These are phyloP conservation scores for Epinephelus fuscoguttatus DNA, from an alignment of 2,113 vertebrate species.

Conservation along the genomic window DNA sequence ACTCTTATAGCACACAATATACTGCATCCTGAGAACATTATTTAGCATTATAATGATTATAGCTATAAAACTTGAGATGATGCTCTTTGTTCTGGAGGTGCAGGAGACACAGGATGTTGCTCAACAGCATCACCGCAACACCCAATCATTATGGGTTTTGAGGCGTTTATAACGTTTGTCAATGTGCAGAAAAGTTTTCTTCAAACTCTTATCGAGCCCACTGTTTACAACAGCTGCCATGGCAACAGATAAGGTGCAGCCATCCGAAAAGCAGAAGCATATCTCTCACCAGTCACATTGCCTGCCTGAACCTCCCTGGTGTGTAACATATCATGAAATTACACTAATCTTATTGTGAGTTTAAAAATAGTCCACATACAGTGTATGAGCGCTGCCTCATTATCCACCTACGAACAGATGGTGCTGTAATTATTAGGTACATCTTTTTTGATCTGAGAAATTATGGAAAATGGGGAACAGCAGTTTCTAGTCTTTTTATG, in stretches of 20 bases:
- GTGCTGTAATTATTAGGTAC: background rate
- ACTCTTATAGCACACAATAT: background rate
- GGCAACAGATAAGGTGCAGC: background rate
- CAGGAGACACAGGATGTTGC: background rate
- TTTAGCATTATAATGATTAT: background rate
- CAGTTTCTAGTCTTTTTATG: background rate
- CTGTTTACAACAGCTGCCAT: background rate
- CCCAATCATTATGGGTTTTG: background rate
- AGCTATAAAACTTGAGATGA: background rate
- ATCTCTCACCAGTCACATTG: background rate
- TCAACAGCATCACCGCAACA: background rate
- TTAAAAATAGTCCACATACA: background rate
- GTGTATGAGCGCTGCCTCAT: slow-evolving; percentile 2
- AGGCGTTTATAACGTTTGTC: background rate
- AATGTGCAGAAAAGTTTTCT: background rate
- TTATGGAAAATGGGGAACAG: slow-evolving; percentile 4
- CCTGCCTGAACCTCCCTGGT: background rate
- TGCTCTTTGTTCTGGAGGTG: background rate
- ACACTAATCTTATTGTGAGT: background rate
- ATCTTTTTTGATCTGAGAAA: slow-evolving; percentile 14
- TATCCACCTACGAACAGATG: slow-evolving; percentile 16
- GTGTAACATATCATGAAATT: background rate
- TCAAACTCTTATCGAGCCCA: background rate
- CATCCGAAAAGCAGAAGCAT: background rate
- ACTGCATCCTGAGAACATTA: background rate